A percentile compares a stretch with the other conserved stretches of the same genome.
Conservation (phyloP, 2,113 vertebrate species). For the Ia io region DNA sequence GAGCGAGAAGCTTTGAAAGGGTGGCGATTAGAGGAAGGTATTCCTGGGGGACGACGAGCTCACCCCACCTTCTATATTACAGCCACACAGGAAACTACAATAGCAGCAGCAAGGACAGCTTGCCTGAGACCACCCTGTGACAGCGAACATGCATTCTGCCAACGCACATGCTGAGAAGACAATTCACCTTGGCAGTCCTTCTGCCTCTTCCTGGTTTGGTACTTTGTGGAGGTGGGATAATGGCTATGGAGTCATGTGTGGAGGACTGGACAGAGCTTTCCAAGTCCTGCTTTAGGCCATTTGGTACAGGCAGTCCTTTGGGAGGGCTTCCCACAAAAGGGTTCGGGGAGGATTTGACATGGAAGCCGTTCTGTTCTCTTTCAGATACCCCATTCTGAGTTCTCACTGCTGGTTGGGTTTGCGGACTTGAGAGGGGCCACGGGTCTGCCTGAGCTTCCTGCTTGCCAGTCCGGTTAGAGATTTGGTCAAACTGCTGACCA, state of each 20-base stretch:
- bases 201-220: conserved; percentile 93
- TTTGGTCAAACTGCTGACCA: conserved; percentile 87
- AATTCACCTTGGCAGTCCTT: conserved; percentile 93
- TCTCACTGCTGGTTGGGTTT: conserved; percentile 75
- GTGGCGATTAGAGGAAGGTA: neutral
- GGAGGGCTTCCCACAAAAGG: conserved; percentile 85
- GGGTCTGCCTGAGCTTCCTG: conserved; percentile 83
- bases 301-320: conserved; percentile 80
- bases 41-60: neutral
- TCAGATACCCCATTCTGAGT: conserved; percentile 82
- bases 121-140: conserved; percentile 71
- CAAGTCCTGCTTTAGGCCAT: conserved; percentile 83
- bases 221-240: conserved; percentile 95
- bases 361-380: conserved; percentile 83
- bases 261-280: conserved; percentile 77
- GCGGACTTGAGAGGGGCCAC: conserved; percentile 84
- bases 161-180: conserved; percentile 74
- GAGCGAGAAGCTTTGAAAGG: conserved; percentile 18
- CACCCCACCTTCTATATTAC: conserved; percentile 52
- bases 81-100: conserved; percentile 58
- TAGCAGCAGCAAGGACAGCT: conserved; percentile 59
- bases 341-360: conserved; percentile 79
- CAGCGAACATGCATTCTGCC: conserved; percentile 75
- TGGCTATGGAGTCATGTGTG: conserved; percentile 87
- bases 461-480: conserved; percentile 88